phyloP scores from a whole-genome alignment of 2,113 vertebrate genomes.

The Erpornis zantholeuca region DNA sequence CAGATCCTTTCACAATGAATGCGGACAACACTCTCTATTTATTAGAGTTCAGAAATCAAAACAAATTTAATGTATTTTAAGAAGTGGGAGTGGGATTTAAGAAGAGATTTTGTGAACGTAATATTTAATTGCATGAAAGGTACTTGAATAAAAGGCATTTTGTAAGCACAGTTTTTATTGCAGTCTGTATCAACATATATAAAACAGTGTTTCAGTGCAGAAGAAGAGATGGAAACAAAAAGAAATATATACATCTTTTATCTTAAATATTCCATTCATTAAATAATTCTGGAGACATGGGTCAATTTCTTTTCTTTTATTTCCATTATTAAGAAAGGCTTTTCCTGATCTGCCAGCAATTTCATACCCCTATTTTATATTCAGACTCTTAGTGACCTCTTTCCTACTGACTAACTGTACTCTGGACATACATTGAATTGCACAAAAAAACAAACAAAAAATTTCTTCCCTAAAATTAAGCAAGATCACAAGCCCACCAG shows the following conservation, averaged over 20 bases:
- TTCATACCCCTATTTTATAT: neutral
- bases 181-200: neutral
- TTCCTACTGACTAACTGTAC: conserved; percentile 31
- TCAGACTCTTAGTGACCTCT: neutral
- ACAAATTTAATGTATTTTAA: neutral
- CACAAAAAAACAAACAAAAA: neutral
- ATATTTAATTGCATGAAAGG: neutral
- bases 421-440: neutral
- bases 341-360: neutral
- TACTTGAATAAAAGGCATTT: neutral
- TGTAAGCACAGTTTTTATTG: neutral
- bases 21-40: neutral
- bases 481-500: neutral
- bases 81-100: neutral
- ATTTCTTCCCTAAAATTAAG: neutral
- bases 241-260: neutral
- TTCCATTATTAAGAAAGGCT: neutral
- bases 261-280: neutral
- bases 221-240: neutral
- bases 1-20: neutral
- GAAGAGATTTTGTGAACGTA: neutral
- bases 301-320: neutral
- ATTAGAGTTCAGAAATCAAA: neutral
- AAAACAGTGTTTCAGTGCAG: neutral
- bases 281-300: neutral